Conservation (phyloP, 2,888 invertebrate genomes). For the Netelia fuscicornis region DNA sequence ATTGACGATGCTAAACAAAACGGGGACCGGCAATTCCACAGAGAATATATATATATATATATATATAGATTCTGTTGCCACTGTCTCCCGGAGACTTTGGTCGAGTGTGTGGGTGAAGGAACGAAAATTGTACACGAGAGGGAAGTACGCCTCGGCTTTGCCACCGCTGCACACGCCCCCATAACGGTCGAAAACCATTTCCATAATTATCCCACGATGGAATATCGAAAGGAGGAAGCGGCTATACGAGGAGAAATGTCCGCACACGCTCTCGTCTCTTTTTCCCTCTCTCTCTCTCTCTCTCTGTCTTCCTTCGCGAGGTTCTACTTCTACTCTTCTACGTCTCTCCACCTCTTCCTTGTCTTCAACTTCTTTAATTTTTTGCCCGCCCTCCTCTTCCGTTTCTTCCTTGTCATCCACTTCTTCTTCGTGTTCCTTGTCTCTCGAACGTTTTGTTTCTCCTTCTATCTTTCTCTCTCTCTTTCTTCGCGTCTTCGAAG, state of each 20-base stretch:
- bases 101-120: constrained; percentile 66
- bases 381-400: no score
- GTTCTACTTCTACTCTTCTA: constrained; percentile 46
- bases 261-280: constrained; percentile 39
- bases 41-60: neutral
- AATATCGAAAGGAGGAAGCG: constrained; percentile 73
- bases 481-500: no score
- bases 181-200: constrained; percentile 81
- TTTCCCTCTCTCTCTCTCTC: neutral
- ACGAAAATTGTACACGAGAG: constrained; percentile 68
- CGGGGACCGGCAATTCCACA: constrained; percentile 21
- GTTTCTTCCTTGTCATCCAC: no score
- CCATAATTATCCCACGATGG: constrained; percentile 78
- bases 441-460: no score
- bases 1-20: constrained; percentile 22
- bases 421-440: no score
- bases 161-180: constrained; percentile 77
- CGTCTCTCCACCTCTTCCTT: constrained; percentile 30
- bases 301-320: neutral
- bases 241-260: constrained; percentile 44
- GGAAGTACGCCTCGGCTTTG: constrained; percentile 68
- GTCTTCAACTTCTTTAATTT: constrained; percentile 16
- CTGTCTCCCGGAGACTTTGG: constrained; percentile 42
- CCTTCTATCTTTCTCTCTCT: no score
- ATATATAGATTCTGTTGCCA: neutral